Percentiles rank a stretch among this genome's conserved stretches.
phyloP scores from a whole-genome alignment of 53 echinoderm and acorn worm genomes.

The Astropecten irregularis region DNA sequence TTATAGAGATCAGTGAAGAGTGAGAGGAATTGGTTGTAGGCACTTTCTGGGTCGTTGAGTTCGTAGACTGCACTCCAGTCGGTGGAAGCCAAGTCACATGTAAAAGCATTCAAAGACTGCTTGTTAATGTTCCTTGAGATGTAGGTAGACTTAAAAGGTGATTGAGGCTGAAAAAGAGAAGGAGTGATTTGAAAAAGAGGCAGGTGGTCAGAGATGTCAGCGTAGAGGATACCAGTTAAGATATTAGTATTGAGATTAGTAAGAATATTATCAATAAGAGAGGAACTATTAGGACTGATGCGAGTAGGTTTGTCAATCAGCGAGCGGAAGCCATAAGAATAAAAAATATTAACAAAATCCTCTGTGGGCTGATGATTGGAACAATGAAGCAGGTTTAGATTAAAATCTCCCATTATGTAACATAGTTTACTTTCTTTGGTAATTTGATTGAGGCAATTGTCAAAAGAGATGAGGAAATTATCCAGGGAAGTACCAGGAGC shows the following conservation, averaged over 20 bases:
- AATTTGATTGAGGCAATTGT: neutral
- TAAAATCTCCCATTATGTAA: constrained; percentile 53
- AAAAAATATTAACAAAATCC: constrained; percentile 41
- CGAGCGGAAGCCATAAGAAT: constrained; percentile 25
- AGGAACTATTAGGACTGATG: neutral
- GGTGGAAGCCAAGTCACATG: neutral
- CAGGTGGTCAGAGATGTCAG: neutral
- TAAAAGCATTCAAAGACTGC: too few relatives aligned
- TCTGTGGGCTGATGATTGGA: neutral
- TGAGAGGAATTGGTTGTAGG: neutral
- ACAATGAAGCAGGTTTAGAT: constrained; percentile 15
- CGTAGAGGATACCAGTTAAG: neutral
- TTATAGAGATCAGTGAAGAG: neutral
- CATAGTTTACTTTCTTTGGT: neutral
- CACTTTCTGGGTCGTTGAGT: neutral
- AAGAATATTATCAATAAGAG: constrained; percentile 52
- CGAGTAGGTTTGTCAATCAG: constrained; percentile 56
- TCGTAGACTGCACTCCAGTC: constrained; percentile 21
- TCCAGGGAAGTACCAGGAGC: neutral
- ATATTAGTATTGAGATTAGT: constrained; percentile 12
- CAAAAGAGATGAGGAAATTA: neutral
- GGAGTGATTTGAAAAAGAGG: constrained; percentile 10
- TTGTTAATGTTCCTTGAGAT: too few relatives aligned
- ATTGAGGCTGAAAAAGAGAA: neutral
- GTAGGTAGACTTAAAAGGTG: too few relatives aligned